These are phyloP conservation scores for Elephas maximus DNA, from an alignment of 2,113 vertebrate genomes.

Conservation along the genomic window DNA sequence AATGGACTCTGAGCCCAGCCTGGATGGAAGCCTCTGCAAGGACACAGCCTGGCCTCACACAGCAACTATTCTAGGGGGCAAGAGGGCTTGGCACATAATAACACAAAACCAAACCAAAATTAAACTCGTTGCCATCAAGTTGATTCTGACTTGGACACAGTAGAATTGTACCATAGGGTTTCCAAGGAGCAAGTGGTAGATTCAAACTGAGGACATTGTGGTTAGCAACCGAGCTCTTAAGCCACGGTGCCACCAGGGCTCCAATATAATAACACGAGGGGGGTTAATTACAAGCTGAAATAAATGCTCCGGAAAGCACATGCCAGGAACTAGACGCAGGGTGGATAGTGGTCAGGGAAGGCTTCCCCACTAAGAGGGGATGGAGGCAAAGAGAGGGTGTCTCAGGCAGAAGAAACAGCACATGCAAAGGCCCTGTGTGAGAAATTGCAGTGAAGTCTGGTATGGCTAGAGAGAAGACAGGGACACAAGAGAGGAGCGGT, in stretches of 20 bases:
- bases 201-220: too few species aligned
- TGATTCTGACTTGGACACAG: too few species aligned
- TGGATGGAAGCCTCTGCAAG: neutral
- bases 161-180: too few species aligned
- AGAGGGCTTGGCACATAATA: neutral
- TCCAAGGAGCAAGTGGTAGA: too few species aligned
- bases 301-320: neutral
- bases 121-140: too few species aligned
- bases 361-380: neutral
- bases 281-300: neutral
- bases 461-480: neutral
- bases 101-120: neutral
- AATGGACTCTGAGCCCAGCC: neutral
- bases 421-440: neutral
- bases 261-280: too few species aligned
- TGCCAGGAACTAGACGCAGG: neutral
- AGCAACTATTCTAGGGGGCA: neutral
- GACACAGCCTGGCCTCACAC: neutral
- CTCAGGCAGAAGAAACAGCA: neutral
- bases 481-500: neutral
- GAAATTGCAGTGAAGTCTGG: neutral
- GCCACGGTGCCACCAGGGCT: too few species aligned
- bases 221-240: too few species aligned
- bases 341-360: neutral
- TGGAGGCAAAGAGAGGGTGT: neutral